phyloP scores from a whole-genome alignment of 2,888 invertebrate species.

The Pseudeuparius sepicola region DNA sequence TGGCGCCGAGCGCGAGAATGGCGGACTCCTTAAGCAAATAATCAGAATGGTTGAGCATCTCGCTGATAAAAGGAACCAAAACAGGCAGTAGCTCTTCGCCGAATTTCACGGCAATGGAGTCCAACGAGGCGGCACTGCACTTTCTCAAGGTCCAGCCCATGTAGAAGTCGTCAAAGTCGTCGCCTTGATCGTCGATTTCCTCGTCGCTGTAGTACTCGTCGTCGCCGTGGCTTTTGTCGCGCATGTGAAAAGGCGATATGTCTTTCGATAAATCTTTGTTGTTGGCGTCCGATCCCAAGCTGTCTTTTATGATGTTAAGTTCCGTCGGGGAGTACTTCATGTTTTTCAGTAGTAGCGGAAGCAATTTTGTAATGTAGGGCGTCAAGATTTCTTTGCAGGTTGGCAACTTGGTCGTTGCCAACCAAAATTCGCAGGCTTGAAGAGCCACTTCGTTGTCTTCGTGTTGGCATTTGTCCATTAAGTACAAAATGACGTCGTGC shows the following conservation, averaged over 20 bases:
- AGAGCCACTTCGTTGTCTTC: conserved; percentile 86
- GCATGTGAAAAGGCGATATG: conserved; percentile 93
- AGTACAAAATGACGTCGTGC: conserved; percentile 94
- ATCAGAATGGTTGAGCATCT: conserved; percentile 85
- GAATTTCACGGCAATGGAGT: conserved; percentile 94
- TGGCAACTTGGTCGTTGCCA: conserved; percentile 87
- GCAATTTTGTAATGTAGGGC: conserved; percentile 71
- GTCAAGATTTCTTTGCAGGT: conserved; percentile 85
- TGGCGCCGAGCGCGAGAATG: conserved; percentile 71
- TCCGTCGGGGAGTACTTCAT: conserved; percentile 98
- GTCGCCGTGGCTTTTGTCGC: conserved; percentile 43
- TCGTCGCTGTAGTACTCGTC: conserved; percentile 50
- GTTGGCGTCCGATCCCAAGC: conserved; percentile 92
- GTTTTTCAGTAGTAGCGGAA: conserved; percentile 87
- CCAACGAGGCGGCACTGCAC: conserved; percentile 96
- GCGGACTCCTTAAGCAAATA: conserved; percentile 96
- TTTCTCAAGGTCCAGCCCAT: conserved; percentile 88
- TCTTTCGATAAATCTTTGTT: conserved; percentile 94
- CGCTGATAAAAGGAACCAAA: conserved; percentile 89
- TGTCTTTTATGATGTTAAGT: conserved; percentile 83
- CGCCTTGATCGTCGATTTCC: conserved; percentile 41
- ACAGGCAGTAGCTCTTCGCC: conserved; percentile 86
- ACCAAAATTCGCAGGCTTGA: conserved; percentile 99
- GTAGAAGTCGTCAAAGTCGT: conserved; percentile 37
- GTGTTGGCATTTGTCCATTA: conserved; percentile 88